Percentiles rank a stretch among this genome's conserved stretches.
phyloP scores from a whole-genome alignment of 2,888 invertebrate genomes.

The Silvanus unidentatus region DNA sequence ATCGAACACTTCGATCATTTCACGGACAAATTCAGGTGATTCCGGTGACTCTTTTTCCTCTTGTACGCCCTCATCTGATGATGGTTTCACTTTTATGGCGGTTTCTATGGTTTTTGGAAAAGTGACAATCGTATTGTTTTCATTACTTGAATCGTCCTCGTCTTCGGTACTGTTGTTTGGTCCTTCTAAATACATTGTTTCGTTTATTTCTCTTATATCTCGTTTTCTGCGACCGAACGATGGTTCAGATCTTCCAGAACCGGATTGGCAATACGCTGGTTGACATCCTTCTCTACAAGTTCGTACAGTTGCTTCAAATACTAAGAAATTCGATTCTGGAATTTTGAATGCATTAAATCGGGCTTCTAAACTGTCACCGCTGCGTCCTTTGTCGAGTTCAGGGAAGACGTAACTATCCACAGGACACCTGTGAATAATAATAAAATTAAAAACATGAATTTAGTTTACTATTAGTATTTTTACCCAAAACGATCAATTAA shows the following conservation, averaged over 20 bases:
- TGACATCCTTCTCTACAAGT: conserved; percentile 87
- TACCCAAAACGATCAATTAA: conserved; percentile 86
- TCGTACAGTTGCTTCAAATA: conserved; percentile 86
- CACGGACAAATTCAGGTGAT: conserved; percentile 68
- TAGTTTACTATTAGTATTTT: conserved; percentile 26
- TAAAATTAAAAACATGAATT: conserved; percentile 1
- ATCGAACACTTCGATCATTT: conserved; percentile 87
- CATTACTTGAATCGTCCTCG: conserved; percentile 9
- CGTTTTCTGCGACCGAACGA: conserved; percentile 72
- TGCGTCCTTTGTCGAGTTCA: conserved; percentile 78
- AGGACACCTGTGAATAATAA: conserved; percentile 62
- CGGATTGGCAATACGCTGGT: conserved; percentile 80
- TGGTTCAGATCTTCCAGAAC: conserved; percentile 66
- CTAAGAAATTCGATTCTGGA: conserved; percentile 87
- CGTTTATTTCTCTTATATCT: conserved; percentile 50
- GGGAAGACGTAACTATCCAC: conserved; percentile 90
- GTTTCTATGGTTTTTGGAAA: conserved; percentile 49
- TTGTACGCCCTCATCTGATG: conserved; percentile 27
- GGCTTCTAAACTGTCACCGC: conserved; percentile 81
- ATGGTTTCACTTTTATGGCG: background rate
- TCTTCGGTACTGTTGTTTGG: conserved; percentile 19
- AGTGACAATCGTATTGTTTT: conserved; percentile 35
- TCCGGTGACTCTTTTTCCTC: conserved; percentile 52
- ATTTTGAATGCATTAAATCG: conserved; percentile 92
- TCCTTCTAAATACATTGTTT: conserved; percentile 25